phyloP scores from a whole-genome alignment of 2,113 vertebrate species.

The Daphoenositta chrysoptera region DNA sequence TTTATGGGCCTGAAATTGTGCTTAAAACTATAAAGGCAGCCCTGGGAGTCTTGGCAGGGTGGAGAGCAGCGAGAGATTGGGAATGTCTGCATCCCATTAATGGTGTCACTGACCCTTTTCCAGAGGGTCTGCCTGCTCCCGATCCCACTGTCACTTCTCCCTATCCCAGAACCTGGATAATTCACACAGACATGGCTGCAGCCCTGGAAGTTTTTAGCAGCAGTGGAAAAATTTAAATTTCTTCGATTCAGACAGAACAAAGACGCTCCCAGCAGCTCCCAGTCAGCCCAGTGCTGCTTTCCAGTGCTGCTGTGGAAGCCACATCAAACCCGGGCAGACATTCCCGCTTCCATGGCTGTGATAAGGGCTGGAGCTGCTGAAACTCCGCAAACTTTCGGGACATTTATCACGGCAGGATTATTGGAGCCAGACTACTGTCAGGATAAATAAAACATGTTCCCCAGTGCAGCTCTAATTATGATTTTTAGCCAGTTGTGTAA shows the following conservation, averaged over 20 bases:
- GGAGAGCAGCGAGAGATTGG: not conserved
- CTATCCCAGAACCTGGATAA: not conserved
- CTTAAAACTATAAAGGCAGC: not conserved
- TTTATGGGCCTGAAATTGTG: slow-evolving; percentile 2
- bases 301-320: not conserved
- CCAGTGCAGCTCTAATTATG: slow-evolving; percentile 51
- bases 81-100: slow-evolving; percentile 40
- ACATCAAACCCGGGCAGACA: not conserved
- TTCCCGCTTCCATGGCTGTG: not conserved
- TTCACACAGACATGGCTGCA: not conserved
- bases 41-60: slow-evolving; percentile 24
- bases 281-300: not conserved
- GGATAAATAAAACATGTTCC: slow-evolving; percentile 59
- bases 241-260: not conserved
- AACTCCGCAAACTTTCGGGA: slow-evolving; percentile 22
- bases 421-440: slow-evolving; percentile 56
- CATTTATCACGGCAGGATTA: slow-evolving; percentile 32
- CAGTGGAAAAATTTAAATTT: fast-evolving
- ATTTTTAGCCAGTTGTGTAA: slow-evolving; percentile 63
- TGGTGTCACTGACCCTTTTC: slow-evolving; percentile 32
- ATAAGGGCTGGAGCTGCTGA: slow-evolving; percentile 36
- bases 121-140: not conserved
- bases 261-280: not conserved
- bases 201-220: not conserved
- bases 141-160: not conserved